Evolutionary conservation across 2,888 invertebrate species (phyloP).

Genomic region (Nebria salina): DNA sequence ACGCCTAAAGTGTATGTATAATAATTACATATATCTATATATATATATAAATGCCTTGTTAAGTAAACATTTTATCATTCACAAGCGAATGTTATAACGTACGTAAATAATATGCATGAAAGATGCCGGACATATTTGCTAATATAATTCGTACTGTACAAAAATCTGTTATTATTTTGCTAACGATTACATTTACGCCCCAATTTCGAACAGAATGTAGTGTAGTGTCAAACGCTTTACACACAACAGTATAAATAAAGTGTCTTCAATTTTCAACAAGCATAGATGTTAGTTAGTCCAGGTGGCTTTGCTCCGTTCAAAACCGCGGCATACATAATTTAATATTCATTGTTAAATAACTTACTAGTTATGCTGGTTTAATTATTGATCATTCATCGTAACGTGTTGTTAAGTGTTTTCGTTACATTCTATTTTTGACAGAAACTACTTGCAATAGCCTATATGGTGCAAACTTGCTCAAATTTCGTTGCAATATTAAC

Average conservation of each 20-base stretch:
- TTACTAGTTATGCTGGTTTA: no score
- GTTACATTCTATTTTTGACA: no score
- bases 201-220: slow-evolving; percentile 25
- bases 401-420: no score
- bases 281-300: no score
- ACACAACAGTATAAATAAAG: slow-evolving; percentile 34
- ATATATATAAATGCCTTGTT: slow-evolving; percentile 36
- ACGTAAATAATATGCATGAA: slow-evolving; percentile 30
- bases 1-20: slow-evolving; percentile 38
- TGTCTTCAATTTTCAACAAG: slow-evolving; percentile 13
- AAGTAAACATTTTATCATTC: slow-evolving; percentile 16
- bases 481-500: no score
- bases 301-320: no score
- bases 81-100: slow-evolving; percentile 28
- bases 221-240: slow-evolving; percentile 39
- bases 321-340: no score
- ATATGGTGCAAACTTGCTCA: no score
- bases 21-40: slow-evolving; percentile 28
- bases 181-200: slow-evolving; percentile 33
- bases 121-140: slow-evolving; percentile 36
- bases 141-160: slow-evolving; percentile 42
- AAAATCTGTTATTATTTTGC: slow-evolving; percentile 39
- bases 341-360: no score
- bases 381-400: no score
- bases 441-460: no score